These are phyloP conservation scores for Psococerastis gibbosa DNA, from an alignment of 2,888 invertebrate species.

Conservation along the genomic window DNA sequence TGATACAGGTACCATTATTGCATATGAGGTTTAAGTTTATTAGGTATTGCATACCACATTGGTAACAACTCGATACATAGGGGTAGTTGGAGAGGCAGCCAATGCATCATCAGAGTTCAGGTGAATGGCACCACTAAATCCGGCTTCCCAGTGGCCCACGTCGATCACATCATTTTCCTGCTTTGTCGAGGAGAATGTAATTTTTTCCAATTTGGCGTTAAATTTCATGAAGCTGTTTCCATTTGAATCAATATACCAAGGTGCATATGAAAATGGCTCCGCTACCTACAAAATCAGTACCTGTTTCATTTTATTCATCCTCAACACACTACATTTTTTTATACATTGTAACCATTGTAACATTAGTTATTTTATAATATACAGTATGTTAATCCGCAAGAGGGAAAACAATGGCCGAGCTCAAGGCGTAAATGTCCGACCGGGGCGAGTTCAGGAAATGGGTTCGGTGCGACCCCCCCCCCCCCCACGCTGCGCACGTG, in stretches of 20 bases:
- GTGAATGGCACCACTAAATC: conserved; percentile 43
- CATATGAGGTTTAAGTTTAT: too few species aligned
- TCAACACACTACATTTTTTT: too few species aligned
- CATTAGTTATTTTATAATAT: too few species aligned
- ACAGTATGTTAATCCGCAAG: too few species aligned
- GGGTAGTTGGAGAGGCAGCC: conserved; percentile 56
- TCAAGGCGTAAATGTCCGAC: too few species aligned
- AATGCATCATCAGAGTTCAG: conserved; percentile 44
- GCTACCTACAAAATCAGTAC: conserved; percentile 16
- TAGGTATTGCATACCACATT: conserved; percentile 48
- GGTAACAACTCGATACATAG: conserved; percentile 69
- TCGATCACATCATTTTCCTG: conserved; percentile 48
- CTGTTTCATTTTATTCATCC: too few species aligned
- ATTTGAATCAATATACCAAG: conserved; percentile 40
- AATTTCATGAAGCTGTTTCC: conserved; percentile 60
- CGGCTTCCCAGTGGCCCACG: conserved; percentile 61
- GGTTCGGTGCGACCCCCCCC: too few species aligned
- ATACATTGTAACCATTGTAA: too few species aligned
- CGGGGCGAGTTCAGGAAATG: too few species aligned
- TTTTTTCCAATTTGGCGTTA: conserved; percentile 46
- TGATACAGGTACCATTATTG: too few species aligned
- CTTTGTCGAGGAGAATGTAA: conserved; percentile 51
- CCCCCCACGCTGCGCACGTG: too few species aligned
- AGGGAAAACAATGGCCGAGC: too few species aligned
- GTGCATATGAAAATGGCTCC: conserved; percentile 50